Percentiles rank a stretch among this genome's conserved stretches.
phyloP scores from a whole-genome alignment of 64 coral and sea anemone species.

The Catalaphyllia jardinei region DNA sequence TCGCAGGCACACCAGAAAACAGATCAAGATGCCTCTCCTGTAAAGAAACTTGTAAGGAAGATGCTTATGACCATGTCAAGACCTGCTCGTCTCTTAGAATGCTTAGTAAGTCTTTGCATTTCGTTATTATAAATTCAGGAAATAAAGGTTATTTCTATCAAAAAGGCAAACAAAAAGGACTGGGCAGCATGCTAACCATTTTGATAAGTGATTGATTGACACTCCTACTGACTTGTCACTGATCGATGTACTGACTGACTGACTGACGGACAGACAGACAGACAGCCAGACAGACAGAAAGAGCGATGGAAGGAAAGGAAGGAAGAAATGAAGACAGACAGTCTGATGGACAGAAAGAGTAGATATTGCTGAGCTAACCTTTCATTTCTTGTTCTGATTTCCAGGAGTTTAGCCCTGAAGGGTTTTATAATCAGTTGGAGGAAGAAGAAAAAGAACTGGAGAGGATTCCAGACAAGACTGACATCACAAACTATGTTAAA shows the following conservation, averaged over 20 bases:
- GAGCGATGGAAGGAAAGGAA: background rate
- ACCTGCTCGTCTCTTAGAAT: slow-evolving; percentile 86
- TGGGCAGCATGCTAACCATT: background rate
- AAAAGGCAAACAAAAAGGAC: background rate
- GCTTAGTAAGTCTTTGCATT: slow-evolving; percentile 68
- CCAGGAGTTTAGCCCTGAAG: slow-evolving; percentile 89
- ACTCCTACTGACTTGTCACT: too few relatives aligned
- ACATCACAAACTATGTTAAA: slow-evolving; percentile 84
- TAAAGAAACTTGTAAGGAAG: slow-evolving; percentile 84
- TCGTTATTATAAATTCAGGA: background rate
- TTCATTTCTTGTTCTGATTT: background rate
- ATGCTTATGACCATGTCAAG: slow-evolving; percentile 87
- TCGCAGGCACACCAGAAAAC: slow-evolving; percentile 84
- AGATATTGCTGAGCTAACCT: too few relatives aligned
- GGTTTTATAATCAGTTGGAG: slow-evolving; percentile 85
- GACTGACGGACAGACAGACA: too few relatives aligned
- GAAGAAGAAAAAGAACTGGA: slow-evolving; percentile 61
- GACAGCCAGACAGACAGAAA: background rate
- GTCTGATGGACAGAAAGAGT: too few relatives aligned
- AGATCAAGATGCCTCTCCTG: slow-evolving; percentile 79
- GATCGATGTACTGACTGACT: background rate
- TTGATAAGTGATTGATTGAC: too few relatives aligned
- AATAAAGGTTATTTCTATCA: too few relatives aligned
- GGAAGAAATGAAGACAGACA: too few relatives aligned
- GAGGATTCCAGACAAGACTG: slow-evolving; percentile 56